These are phyloP conservation scores for Pseudotriccus pelzelni DNA, from an alignment of 2,797 vertebrate genomes.

Conservation along the genomic window DNA sequence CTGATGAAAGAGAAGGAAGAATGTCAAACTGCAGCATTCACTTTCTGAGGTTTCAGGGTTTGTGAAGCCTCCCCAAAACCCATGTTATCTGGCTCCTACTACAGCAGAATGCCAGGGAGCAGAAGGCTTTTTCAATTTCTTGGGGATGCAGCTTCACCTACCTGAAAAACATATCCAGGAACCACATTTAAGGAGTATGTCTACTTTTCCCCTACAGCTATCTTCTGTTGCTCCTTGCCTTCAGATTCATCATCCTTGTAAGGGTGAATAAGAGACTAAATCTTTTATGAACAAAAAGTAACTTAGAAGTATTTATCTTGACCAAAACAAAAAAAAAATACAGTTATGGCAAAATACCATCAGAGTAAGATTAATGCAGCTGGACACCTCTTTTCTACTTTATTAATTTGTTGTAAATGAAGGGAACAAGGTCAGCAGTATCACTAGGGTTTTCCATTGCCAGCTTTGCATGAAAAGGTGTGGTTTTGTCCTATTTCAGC, in stretches of 20 bases:
- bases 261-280: background rate
- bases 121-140: background rate
- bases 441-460: background rate
- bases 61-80: background rate
- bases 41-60: background rate
- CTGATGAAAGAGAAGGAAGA: conserved; percentile 69
- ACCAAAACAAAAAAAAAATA: background rate
- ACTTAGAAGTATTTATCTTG: background rate
- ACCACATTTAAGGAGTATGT: background rate
- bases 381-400: background rate
- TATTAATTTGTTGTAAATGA: background rate
- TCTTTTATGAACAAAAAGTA: background rate
- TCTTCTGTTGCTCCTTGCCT: background rate
- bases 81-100: background rate
- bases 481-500: background rate
- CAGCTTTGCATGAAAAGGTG: background rate
- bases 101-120: background rate
- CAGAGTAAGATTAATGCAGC: background rate
- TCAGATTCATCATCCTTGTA: conserved; percentile 9
- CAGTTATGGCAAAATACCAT: background rate
- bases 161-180: background rate
- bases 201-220: background rate
- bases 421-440: background rate
- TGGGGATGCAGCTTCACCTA: background rate
- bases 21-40: background rate